Conservation (phyloP, 2,888 invertebrate species). For the Caradrina kadenii region DNA sequence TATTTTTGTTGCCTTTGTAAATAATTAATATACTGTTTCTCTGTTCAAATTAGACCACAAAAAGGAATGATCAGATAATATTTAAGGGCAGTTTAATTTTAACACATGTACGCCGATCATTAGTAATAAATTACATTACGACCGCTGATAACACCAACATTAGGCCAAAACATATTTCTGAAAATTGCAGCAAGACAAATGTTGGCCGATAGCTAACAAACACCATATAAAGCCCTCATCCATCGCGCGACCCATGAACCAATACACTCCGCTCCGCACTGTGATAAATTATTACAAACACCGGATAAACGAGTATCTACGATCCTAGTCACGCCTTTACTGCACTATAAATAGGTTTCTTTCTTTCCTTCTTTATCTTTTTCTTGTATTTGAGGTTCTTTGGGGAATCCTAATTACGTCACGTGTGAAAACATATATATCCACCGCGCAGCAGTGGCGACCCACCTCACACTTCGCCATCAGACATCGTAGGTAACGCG, state of each 20-base stretch:
- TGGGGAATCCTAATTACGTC: not conserved
- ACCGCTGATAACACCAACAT: conserved; percentile 2
- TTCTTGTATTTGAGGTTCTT: not conserved
- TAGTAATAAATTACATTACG: not conserved
- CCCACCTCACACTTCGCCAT: too few relatives aligned
- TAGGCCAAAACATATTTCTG: not conserved
- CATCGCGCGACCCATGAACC: conserved; percentile 31
- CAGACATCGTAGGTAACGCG: too few relatives aligned
- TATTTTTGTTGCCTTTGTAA: too few relatives aligned
- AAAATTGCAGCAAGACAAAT: conserved; percentile 39
- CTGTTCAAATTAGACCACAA: too few relatives aligned
- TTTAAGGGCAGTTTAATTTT: too few relatives aligned
- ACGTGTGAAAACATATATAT: not conserved
- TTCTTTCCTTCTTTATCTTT: conserved; percentile 1
- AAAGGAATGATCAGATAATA: too few relatives aligned
- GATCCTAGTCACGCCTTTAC: not conserved
- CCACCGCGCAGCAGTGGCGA: too few relatives aligned
- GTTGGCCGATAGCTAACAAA: conserved; percentile 29
- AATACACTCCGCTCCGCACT: conserved; percentile 39
- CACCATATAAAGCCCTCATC: conserved; percentile 39
- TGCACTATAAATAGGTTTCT: not conserved
- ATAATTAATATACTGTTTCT: too few relatives aligned
- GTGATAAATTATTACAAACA: conserved; percentile 45
- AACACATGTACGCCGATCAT: too few relatives aligned
- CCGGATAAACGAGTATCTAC: conserved; percentile 10